Evolutionary conservation across 2,888 invertebrate species (phyloP), one percentile per base, ranked within the genome.

Genomic region (Rhopalosiphum nymphaeae): DNA sequence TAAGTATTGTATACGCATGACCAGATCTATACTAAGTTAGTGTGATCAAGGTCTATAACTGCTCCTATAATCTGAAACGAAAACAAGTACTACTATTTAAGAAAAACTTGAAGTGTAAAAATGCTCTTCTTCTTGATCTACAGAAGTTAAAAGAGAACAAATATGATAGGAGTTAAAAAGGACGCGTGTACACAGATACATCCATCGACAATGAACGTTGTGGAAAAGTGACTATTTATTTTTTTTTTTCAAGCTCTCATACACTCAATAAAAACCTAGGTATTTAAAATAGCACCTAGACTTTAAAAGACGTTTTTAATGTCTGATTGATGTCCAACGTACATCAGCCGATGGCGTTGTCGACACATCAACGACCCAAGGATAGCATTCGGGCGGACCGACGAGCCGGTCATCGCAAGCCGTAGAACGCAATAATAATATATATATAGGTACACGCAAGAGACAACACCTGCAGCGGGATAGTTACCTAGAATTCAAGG

Each of bases 401-500:
- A 67, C 36, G 36, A 36, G 67, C 16, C 5, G 36, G n/a, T 67
- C n/a, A 67, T 67, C n/a, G 16, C n/a, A 61, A 61, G 29, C n/a
- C 11, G 13, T n/a, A 29, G 13, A n/a, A 3, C 0, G 44, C 44
- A 49, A 13, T 49, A 49, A 49, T 11, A 49, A 1, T 49, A 4
- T 44, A 44, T 44, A 44, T 3, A 44, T 49, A 49, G 49, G 49
- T 49, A 49, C 11, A 49, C 13, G 13, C 49, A 1, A 11, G 49
- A 16, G 42, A 11, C 5, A 56, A 42, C 42, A 44, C 26, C 29
- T 7, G 3, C 53, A 53, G 53, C 0, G 21, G 29, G 61, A 46
- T 61, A 61, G 29, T 89, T 89, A 89, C 89, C 89, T 57, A 89
- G 16, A 61, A 7, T 46, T 46, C 61, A 89, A 61, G 89, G 61